Base-by-base conservation (phyloP, 2,797 vertebrate genomes). In the Rhinoraja longicauda region DNA sequence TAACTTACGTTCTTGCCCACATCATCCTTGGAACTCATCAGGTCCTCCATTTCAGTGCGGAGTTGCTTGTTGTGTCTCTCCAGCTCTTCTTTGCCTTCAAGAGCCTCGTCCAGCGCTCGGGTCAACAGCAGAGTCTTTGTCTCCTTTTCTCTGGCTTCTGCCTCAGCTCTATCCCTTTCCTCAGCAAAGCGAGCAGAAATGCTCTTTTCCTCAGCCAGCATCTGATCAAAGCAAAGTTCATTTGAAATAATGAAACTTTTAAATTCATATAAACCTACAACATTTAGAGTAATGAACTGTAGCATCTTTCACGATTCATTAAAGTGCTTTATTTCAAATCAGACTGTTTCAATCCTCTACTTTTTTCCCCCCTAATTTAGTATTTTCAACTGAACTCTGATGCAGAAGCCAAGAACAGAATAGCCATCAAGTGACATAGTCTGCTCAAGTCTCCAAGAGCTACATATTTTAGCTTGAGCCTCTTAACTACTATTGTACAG, bases 1-100 rank as follows among this genome's bases (percentile, higher is more conserved):
- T 15, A 88, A 88, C 97, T 96, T 93, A 97, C 97, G 0, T 96
- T 97, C 95, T 97, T 97, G 79, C 97, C 97, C 82, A 97, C 97
- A 0, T 97, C 97, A 12, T 97, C 97, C 94, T 97, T 97, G 72
- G 97, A 97, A 94, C 97, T 97, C 96, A 97, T 97, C 77, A 97
- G 75, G 76, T 97, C 97, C 77, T 97, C 97, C 97, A 97, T 97
- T 94, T 97, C 97, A 1, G 97, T 94, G 6, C 97, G 95, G 26
- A 97, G 95, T 95, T 97, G 97, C 94, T 97, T 97, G 94, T 97
- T 97, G 94, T 97, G 96, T 53, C 97, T 96, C 93, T 97, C 97
- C 86, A 96, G 96, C 7, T 97, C 97, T 79, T 97, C 97, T 94
- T 96, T 96, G 93, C 96, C 96, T 93, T 97, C 97, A 94, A 97